These are phyloP conservation scores for Leptopilina clavipes DNA, from an alignment of 1,140 invertebrate genomes.

Conservation along the genomic window DNA sequence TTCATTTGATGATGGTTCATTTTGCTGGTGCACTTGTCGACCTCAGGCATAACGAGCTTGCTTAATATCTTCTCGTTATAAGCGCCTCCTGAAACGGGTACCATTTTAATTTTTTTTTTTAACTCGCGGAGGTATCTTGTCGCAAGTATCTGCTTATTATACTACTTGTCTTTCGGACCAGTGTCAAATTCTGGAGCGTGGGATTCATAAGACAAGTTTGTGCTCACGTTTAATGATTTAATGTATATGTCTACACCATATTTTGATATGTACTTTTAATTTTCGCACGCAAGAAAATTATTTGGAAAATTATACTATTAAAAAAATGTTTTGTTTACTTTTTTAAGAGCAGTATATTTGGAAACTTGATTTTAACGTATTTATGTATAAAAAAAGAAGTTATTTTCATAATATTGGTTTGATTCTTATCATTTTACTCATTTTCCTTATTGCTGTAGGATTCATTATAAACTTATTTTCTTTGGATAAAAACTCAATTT, in stretches of 20 bases:
- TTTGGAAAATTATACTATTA: no score
- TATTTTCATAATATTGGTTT: background rate
- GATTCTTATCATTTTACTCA: background rate
- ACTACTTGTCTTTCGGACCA: slow-evolving; percentile 63
- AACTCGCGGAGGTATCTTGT: slow-evolving; percentile 51
- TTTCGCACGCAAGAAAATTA: no score
- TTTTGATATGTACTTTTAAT: no score
- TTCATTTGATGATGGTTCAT: slow-evolving; percentile 39
- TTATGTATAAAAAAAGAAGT: no score
- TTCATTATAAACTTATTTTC: slow-evolving; percentile 13
- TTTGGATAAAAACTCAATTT: background rate
- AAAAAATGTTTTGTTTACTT: no score
- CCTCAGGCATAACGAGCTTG: slow-evolving; percentile 36
- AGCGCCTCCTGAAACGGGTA: slow-evolving; percentile 37
- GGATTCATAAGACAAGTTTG: slow-evolving; percentile 50
- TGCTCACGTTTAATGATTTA: slow-evolving; percentile 13
- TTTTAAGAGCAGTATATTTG: no score
- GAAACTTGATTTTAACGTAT: no score
- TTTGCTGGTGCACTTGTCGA: slow-evolving; percentile 41
- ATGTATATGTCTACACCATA: background rate
- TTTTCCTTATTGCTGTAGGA: background rate
- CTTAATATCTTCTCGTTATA: slow-evolving; percentile 44
- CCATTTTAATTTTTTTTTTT: slow-evolving; percentile 31
- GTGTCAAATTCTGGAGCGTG: slow-evolving; percentile 73
- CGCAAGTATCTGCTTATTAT: slow-evolving; percentile 59